A percentile compares a stretch with the other conserved stretches of the same genome.
phyloP scores from a whole-genome alignment of 2,888 invertebrate species.

The Protophormia terraenovae region DNA sequence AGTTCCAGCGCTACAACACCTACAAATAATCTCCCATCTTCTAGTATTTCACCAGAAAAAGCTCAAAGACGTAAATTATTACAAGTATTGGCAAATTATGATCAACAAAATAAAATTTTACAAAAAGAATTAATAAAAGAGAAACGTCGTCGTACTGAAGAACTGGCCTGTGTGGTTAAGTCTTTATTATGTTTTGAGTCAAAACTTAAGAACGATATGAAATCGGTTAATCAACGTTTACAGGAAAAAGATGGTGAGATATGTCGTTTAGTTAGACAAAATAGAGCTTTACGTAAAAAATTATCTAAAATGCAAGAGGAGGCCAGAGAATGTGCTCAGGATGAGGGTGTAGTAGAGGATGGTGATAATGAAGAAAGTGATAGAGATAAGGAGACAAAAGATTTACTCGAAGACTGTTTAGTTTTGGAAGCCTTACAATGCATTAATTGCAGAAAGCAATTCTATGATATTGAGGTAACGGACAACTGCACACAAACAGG shows the following conservation, averaged over 20 bases:
- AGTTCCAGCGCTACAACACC: background rate
- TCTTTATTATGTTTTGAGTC: slow-evolving; percentile 80
- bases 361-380: slow-evolving; percentile 68
- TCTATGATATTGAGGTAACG: slow-evolving; percentile 79
- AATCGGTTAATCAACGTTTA: slow-evolving; percentile 78
- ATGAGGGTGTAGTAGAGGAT: slow-evolving; percentile 73
- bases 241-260: slow-evolving; percentile 79
- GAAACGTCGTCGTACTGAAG: slow-evolving; percentile 79
- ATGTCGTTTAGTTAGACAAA: slow-evolving; percentile 77
- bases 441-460: slow-evolving; percentile 80
- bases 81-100: slow-evolving; percentile 78
- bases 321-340: slow-evolving; percentile 70
- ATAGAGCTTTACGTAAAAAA: slow-evolving; percentile 76
- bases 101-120: slow-evolving; percentile 78
- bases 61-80: slow-evolving; percentile 76
- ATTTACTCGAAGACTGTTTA: slow-evolving; percentile 72
- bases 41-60: slow-evolving; percentile 71
- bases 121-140: slow-evolving; percentile 80
- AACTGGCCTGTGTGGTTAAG: slow-evolving; percentile 80
- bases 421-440: slow-evolving; percentile 80
- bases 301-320: slow-evolving; percentile 68
- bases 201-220: slow-evolving; percentile 80
- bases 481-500: slow-evolving; percentile 77
- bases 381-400: slow-evolving; percentile 66
- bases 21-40: background rate